Base-by-base conservation (phyloP, 2,113 vertebrate species). In the Nothoprocta pentlandii region DNA sequence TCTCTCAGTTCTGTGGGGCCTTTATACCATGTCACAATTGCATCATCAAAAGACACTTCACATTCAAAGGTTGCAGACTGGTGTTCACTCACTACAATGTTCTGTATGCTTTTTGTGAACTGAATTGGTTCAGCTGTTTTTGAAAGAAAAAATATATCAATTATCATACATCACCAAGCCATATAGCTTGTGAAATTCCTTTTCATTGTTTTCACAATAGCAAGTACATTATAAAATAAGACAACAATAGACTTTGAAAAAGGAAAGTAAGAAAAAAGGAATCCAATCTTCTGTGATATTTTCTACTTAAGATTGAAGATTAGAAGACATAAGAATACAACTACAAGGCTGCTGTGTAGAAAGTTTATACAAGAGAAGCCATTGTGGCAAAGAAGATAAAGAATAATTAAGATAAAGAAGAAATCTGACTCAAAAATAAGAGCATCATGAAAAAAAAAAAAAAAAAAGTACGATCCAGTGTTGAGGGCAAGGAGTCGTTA, bases 81-180 rank as follows among this genome's bases (percentile, higher is more conserved):
- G 46, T 98, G 98, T 86, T 99, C 99, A 42, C 98, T 99, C 94
- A 99, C 99, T 96, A 99, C 99, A 11, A 99, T 98, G 96, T 99
- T 99, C 98, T 99, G 99, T 97, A 99, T 99, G 93, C 99, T 99
- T 98, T 98, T 99, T 71, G 99, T 99, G 98, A 99, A 99, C 97
- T 99, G 99, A 97, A 99, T 99, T 93, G 99, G 99, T 97, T 99
- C 98, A 64, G 99, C 99, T 99, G 98, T 97, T 98, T 94, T 30
- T 74, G 78, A 95, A 46, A 93, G 34, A 92, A 93, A 67, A 67
- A 73, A 46, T 10, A 62, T 3, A 80, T 39, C 12, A 16, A 3
- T 42, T 51, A 47, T 61, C 94, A 76, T 19, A 9, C 7, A 71
- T 4, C n/a, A 39, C 6, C 5, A 32, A 5, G 10, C 6, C 39